Evolutionary conservation across 2,113 vertebrate species (phyloP), one percentile per base, ranked within the genome.

Genomic region (Podiceps cristatus): DNA sequence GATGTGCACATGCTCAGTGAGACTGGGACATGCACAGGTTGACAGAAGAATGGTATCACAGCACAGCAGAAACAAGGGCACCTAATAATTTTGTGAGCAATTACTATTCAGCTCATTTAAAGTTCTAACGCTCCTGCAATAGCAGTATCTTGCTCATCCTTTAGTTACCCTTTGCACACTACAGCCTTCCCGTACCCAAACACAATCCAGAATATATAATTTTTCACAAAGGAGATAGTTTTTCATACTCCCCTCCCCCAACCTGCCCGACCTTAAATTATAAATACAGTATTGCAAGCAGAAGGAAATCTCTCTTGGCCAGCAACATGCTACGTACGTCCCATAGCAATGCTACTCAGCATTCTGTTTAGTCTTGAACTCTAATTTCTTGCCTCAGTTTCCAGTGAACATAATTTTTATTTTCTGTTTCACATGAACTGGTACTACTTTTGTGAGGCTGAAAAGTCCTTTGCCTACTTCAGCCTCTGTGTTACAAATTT

Each of bases 71-170:
- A 84, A 84, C 13, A 80, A 71, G 11, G n/a, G 10, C 2, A 7
- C 11, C 13, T 31, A 40, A 28, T 8, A 56, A 55, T 67, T 77
- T 50, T 58, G n/a, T 22, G 60, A 68, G 13, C 0, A 0, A 25
- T 42, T 42, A 49, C 7, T 37, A 6, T 37, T 81, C 28, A 75
- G 8, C 28, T 77, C 24, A 35, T 77, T 86, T 91, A 5, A 35
- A 3, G 0, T 18, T 20, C 1, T 27, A 75, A 49, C 13, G 8
- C 24, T 62, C 23, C 7, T 17, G 35, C n/a, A 80, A 40, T 4
- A 76, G 18, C 45, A 68, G 13, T 25, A 52, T 27, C 71, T 49
- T 76, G 56, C 23, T 71, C 25, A 82, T 20, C 23, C 5, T 15
- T 71, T 76, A 27, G 24, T 86, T 58, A 29, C 29, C 18, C 24